Percentiles rank a stretch among this genome's conserved stretches.
phyloP scores from a whole-genome alignment of 2,113 vertebrate genomes.

The Notechis scutatus region DNA sequence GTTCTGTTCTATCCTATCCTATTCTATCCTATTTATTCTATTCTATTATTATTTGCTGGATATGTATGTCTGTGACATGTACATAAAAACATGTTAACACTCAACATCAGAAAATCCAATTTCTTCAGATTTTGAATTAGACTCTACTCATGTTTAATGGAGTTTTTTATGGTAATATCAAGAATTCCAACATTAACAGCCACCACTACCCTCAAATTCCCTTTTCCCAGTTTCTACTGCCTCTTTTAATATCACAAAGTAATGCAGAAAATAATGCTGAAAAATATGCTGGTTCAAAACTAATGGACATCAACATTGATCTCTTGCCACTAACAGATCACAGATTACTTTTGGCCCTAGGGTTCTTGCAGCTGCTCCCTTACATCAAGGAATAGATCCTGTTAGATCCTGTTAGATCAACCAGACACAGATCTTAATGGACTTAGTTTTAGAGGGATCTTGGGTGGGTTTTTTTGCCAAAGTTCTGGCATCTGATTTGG shows the following conservation, averaged over 20 bases:
- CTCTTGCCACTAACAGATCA: not conserved
- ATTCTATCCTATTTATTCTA: too few species aligned
- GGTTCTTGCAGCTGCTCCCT: not conserved
- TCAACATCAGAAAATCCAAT: not conserved
- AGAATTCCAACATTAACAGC: not conserved
- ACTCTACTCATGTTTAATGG: not conserved
- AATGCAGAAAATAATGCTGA: not conserved
- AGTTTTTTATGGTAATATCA: not conserved
- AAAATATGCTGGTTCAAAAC: not conserved
- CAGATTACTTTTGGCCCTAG: not conserved
- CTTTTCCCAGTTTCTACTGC: not conserved
- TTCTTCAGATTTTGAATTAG: not conserved
- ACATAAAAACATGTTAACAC: not conserved
- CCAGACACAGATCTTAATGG: not conserved
- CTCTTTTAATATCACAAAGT: not conserved
- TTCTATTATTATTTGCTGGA: not conserved
- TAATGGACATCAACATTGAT: not conserved
- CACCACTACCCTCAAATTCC: too few species aligned
- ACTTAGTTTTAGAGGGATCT: not conserved
- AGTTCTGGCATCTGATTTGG: not conserved
- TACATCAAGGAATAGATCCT: not conserved
- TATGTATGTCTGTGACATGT: not conserved
- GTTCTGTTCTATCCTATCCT: too few species aligned
- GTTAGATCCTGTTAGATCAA: not conserved
- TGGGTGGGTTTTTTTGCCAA: not conserved